phyloP scores from a whole-genome alignment of 2,888 invertebrate genomes.

The Calliopum simillimum region DNA sequence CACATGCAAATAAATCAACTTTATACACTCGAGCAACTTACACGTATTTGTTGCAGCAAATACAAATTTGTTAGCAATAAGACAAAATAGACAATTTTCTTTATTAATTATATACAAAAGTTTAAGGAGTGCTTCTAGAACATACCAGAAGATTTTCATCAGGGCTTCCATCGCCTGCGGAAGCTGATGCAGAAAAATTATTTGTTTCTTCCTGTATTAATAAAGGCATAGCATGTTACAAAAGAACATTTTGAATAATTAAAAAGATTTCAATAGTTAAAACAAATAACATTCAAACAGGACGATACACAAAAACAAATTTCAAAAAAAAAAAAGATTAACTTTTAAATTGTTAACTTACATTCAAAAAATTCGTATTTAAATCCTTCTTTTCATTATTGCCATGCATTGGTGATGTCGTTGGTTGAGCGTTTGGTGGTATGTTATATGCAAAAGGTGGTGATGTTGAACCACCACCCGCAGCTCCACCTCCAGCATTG shows the following conservation, averaged over 20 bases:
- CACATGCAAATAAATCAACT: too few relatives aligned
- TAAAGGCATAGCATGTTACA: not conserved
- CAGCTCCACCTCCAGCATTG: constrained; percentile 42
- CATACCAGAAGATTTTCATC: constrained; percentile 80
- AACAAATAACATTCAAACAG: not conserved
- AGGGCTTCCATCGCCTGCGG: constrained; percentile 79
- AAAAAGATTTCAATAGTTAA: not conserved
- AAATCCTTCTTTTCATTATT: constrained; percentile 72
- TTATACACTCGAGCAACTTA: too few relatives aligned
- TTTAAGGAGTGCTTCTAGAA: constrained; percentile 37
- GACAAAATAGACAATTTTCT: not conserved
- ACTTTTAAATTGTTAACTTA: constrained; percentile 47
- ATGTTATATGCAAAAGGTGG: constrained; percentile 71
- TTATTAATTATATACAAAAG: constrained; percentile 8
- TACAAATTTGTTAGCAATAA: too few relatives aligned
- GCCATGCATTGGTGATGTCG: constrained; percentile 53
- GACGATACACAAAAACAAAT: not conserved
- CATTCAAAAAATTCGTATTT: constrained; percentile 71
- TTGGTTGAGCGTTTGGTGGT: constrained; percentile 54
- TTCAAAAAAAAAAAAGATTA: not conserved
- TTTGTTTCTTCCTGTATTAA: constrained; percentile 73
- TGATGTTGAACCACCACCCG: constrained; percentile 44
- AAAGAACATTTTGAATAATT: constrained; percentile 13
- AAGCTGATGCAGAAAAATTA: constrained; percentile 70
- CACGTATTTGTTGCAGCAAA: too few relatives aligned